Evolutionary conservation across 2,797 vertebrate species (phyloP).

Genomic region (Enteromius paludinosus): DNA sequence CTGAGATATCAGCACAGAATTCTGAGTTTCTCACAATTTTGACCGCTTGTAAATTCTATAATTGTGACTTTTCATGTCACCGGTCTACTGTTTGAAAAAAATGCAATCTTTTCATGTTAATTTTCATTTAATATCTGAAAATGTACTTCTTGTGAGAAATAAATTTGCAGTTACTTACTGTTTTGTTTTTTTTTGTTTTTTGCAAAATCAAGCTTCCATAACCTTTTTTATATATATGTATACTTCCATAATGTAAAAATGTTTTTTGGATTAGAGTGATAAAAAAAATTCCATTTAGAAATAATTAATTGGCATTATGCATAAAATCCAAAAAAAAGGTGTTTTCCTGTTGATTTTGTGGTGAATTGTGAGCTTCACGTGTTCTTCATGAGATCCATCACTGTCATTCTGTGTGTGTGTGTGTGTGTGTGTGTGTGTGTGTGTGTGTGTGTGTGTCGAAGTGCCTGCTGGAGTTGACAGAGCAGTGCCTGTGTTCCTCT

Average conservation of each 20-base stretch:
- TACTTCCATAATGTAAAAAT: no score
- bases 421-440: slow-evolving; percentile 27
- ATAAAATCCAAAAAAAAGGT: background rate
- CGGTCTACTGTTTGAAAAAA: no score
- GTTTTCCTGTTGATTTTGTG: background rate
- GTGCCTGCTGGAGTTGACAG: slow-evolving; percentile 73
- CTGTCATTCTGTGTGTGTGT: background rate
- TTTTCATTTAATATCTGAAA: background rate
- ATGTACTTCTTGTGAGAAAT: no score
- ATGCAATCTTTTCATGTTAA: background rate
- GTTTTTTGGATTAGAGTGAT: background rate
- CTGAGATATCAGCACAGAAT: no score
- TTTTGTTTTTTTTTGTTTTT: no score
- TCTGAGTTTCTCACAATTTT: no score
- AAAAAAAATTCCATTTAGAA: background rate
- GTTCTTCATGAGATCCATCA: background rate
- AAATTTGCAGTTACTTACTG: no score
- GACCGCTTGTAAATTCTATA: no score
- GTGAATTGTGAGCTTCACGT: background rate
- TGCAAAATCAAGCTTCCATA: no score
- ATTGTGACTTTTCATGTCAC: no score
- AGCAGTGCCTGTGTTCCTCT: slow-evolving; percentile 67
- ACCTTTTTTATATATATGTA: no score
- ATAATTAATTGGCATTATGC: background rate
- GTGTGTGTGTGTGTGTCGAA: slow-evolving; percentile 60